Conservation (phyloP, 1,140 invertebrate species). For the Drosophila santomea region DNA sequence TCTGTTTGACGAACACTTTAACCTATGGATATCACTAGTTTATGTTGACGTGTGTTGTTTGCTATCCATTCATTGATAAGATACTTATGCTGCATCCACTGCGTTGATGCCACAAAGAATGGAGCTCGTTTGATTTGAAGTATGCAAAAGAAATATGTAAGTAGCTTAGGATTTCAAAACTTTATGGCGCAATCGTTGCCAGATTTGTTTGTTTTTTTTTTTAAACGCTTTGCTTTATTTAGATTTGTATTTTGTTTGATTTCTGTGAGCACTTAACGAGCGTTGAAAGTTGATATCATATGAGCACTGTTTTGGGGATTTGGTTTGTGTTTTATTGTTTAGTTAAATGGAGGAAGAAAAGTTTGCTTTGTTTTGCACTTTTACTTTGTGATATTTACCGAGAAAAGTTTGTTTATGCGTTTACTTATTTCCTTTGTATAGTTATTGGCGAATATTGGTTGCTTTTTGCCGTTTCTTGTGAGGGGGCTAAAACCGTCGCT, state of each 20-base stretch:
- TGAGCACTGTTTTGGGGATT: slow-evolving; percentile 16
- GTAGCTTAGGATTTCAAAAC: slow-evolving; percentile 69
- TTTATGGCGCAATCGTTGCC: slow-evolving; percentile 27
- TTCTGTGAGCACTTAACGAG: slow-evolving; percentile 34
- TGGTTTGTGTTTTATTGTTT: slow-evolving; percentile 4
- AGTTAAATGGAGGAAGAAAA: neutral
- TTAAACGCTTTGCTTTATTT: slow-evolving; percentile 10
- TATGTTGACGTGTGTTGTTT: slow-evolving; percentile 65
- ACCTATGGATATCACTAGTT: slow-evolving; percentile 68
- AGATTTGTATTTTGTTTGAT: slow-evolving; percentile 43
- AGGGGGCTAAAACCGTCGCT: slow-evolving; percentile 48
- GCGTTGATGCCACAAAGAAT: slow-evolving; percentile 25
- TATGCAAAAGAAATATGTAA: slow-evolving; percentile 66
- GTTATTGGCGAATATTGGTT: slow-evolving; percentile 11
- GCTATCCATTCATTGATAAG: slow-evolving; percentile 45
- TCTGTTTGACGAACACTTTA: slow-evolving; percentile 70
- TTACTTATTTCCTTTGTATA: neutral
- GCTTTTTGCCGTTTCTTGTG: slow-evolving; percentile 15
- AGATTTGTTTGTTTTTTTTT: slow-evolving; percentile 19
- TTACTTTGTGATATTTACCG: slow-evolving; percentile 2
- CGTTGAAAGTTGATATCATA: slow-evolving; percentile 8
- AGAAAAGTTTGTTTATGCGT: slow-evolving; percentile 22
- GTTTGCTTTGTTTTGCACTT: slow-evolving; percentile 15
- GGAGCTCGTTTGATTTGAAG: slow-evolving; percentile 32
- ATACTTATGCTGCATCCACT: slow-evolving; percentile 14